phyloP scores from a whole-genome alignment of 2,113 vertebrate genomes.

The Esox niger region DNA sequence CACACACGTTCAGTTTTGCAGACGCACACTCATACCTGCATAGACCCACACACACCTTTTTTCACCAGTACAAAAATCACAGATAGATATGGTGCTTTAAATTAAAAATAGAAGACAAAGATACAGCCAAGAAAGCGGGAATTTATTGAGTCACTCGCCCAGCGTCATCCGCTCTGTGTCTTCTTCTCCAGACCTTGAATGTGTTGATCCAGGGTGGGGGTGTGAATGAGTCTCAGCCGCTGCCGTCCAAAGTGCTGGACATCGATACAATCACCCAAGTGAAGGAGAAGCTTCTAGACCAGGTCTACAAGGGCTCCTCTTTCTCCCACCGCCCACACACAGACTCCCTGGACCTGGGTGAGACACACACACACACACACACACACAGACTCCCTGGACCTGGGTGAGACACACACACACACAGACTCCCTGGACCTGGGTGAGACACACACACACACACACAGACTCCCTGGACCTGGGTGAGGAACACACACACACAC shows the following conservation, averaged over 20 bases:
- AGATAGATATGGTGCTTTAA: no score
- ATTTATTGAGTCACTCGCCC: no score
- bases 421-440: background rate
- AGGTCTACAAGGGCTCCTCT: conserved; percentile 89
- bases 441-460: background rate
- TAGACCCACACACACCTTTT: no score
- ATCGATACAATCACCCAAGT: conserved; percentile 96
- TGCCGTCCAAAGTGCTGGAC: conserved; percentile 89
- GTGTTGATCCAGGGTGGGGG: conserved; percentile 79
- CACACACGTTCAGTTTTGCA: no score
- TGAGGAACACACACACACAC: background rate
- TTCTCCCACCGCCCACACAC: conserved; percentile 88
- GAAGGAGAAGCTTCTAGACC: conserved; percentile 96
- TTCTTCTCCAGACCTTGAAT: conserved; percentile 81
- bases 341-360: conserved; percentile 90
- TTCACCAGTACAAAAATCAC: no score
- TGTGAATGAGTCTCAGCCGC: conserved; percentile 79
- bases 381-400: conserved; percentile 84
- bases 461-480: background rate
- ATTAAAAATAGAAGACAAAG: no score
- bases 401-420: conserved; percentile 76
- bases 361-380: conserved; percentile 57
- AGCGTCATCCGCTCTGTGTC: background rate
- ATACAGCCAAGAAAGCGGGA: no score
- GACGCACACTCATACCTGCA: no score